Percentiles rank a stretch among this genome's conserved stretches.
Conservation (phyloP, 2,797 vertebrate genomes). For the Sebastes aleutianus region DNA sequence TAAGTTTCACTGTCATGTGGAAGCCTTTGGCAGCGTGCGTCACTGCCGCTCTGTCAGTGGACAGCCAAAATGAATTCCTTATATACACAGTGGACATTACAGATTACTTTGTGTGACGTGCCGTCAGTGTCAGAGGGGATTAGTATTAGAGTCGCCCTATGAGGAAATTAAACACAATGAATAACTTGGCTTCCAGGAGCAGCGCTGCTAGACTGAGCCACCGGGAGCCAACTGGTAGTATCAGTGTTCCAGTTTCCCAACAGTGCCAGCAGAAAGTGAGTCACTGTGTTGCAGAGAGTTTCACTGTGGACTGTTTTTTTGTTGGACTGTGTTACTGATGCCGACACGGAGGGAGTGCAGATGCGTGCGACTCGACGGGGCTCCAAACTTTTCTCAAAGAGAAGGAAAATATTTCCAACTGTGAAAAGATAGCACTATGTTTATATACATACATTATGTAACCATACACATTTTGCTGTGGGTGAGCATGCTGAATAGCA, state of each 20-base stretch:
- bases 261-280: conserved; percentile 21
- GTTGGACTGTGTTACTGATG: background rate
- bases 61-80: conserved; percentile 30
- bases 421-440: background rate
- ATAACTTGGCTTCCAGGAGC: conserved; percentile 1
- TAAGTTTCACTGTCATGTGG: background rate
- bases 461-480: background rate
- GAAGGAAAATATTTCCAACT: background rate
- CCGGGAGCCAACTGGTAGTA: conserved; percentile 17
- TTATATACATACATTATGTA: background rate
- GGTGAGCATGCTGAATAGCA: background rate
- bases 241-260: conserved; percentile 14
- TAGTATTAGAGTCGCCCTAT: conserved; percentile 9
- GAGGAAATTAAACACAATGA: conserved; percentile 17
- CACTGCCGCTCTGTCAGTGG: conserved; percentile 3
- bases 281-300: conserved; percentile 23
- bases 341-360: background rate
- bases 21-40: background rate
- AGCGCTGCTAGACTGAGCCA: conserved; percentile 13
- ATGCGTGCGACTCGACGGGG: background rate
- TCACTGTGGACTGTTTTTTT: background rate
- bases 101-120: conserved; percentile 18
- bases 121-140: conserved; percentile 28
- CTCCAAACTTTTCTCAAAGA: conserved; percentile 6
- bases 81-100: conserved; percentile 20